Conservation (phyloP, 2,888 invertebrate species). For the Phaonia tiefii region DNA sequence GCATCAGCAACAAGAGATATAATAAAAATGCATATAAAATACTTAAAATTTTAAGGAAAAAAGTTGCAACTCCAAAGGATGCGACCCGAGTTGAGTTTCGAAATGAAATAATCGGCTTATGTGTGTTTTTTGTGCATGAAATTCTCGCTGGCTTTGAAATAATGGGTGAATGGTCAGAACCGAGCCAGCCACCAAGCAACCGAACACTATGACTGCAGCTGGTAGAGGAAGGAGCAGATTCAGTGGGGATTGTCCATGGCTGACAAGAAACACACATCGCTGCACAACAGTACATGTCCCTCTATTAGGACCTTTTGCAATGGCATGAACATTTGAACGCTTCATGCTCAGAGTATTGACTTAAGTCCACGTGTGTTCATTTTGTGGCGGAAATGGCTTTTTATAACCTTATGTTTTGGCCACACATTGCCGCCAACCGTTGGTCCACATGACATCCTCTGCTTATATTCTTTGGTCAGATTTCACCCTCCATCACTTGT, state of each 20-base stretch:
- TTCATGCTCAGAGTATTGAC: conserved; percentile 42
- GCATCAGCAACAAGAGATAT: not conserved
- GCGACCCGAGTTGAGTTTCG: conserved; percentile 29
- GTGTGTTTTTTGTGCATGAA: not conserved
- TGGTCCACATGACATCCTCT: not conserved
- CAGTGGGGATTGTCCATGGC: conserved; percentile 37
- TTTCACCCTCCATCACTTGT: conserved; percentile 3
- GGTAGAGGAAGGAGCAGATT: not conserved
- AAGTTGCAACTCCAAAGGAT: not conserved
- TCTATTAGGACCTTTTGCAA: not conserved
- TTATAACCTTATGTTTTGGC: conserved; percentile 47
- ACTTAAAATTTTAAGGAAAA: conserved; percentile 34
- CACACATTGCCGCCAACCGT: not conserved
- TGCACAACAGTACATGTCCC: not conserved
- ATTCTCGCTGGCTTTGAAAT: not conserved
- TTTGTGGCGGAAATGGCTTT: conserved; percentile 50
- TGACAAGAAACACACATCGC: too few species aligned
- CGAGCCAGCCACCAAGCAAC: conserved; percentile 5
- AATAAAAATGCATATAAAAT: conserved; percentile 12
- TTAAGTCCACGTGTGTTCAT: conserved; percentile 49
- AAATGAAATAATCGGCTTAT: conserved; percentile 50
- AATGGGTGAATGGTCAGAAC: conserved; percentile 12
- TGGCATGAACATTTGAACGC: conserved; percentile 4
- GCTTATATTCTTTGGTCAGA: not conserved
- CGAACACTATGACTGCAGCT: not conserved